Conservation (phyloP, 2,113 vertebrate species). For the Naja naja region DNA sequence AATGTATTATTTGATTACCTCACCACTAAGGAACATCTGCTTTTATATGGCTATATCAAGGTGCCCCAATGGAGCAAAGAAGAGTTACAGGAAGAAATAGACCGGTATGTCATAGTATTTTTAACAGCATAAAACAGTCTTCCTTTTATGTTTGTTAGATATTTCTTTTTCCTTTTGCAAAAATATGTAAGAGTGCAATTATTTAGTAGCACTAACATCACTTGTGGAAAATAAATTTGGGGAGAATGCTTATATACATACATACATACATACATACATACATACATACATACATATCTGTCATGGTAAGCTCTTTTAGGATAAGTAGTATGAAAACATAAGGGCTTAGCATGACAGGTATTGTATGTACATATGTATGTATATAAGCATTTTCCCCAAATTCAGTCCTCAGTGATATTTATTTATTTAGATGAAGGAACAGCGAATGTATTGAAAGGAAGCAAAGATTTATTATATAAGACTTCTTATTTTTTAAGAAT, state of each 20-base stretch:
- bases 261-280: background rate
- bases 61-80: constrained; percentile 83
- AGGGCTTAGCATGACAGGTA: background rate
- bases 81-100: constrained; percentile 84
- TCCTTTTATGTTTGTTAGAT: background rate
- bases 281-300: too few relatives aligned
- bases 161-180: background rate
- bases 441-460: background rate
- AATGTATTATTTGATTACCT: constrained; percentile 92
- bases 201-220: too few relatives aligned
- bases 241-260: background rate
- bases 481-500: background rate
- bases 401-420: too few relatives aligned
- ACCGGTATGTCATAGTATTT: constrained; percentile 71
- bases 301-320: background rate
- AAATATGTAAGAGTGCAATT: background rate
- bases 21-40: constrained; percentile 89
- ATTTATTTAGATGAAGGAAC: background rate
- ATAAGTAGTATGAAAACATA: background rate
- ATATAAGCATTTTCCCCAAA: background rate
- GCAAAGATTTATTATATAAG: background rate
- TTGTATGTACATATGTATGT: background rate
- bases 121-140: background rate
- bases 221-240: background rate
- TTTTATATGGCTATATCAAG: constrained; percentile 91